phyloP scores from a whole-genome alignment of 2,113 vertebrate species.

The Archilochus colubris region DNA sequence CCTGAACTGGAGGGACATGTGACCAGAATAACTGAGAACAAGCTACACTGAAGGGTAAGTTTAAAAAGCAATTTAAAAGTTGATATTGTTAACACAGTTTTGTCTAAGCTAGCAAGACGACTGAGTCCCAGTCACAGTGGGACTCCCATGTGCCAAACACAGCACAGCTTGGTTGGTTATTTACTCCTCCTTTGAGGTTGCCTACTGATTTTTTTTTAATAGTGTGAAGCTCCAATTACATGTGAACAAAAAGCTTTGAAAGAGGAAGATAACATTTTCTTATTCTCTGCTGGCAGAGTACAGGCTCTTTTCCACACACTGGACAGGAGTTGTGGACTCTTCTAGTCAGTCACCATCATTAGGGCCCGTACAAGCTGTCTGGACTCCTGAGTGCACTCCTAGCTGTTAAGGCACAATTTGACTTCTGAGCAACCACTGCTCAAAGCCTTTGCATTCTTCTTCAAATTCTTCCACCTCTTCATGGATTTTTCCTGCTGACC shows the following conservation, averaged over 20 bases:
- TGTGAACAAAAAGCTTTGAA: background rate
- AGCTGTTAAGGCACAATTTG: background rate
- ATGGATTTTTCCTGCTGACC: conserved; percentile 43
- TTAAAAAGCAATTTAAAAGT: background rate
- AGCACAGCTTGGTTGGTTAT: background rate
- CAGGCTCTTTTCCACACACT: background rate
- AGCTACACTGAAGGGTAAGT: background rate
- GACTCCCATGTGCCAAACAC: background rate
- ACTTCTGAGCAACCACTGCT: background rate
- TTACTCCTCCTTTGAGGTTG: background rate
- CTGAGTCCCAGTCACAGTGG: background rate
- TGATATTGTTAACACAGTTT: rapidly evolving
- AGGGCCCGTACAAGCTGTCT: background rate
- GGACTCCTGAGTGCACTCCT: background rate
- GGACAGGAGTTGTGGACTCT: background rate
- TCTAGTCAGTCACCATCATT: background rate
- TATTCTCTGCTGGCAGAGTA: background rate
- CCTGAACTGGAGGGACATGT: background rate
- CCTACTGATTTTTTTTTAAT: background rate
- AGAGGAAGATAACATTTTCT: background rate
- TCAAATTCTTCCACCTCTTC: background rate
- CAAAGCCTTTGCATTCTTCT: background rate
- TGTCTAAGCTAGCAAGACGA: background rate
- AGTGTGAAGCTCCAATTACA: background rate
- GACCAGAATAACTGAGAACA: background rate